Conservation (phyloP, 37 sponge, comb jelly and placozoan species). For the Halichondria panicea region DNA sequence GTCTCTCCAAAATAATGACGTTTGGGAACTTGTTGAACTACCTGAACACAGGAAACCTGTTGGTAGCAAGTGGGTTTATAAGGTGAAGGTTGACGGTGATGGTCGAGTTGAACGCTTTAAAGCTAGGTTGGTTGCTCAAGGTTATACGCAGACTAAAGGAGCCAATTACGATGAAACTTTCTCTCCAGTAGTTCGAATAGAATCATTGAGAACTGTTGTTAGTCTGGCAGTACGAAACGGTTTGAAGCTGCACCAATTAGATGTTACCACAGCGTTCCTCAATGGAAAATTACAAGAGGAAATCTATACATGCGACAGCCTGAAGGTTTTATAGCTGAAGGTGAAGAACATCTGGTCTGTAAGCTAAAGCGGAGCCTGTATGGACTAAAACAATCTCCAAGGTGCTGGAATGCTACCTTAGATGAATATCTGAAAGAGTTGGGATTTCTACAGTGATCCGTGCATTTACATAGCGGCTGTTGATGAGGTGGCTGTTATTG, state of each 20-base stretch:
- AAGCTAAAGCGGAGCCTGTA: no score
- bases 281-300: no score
- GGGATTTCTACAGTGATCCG: conserved; percentile 62
- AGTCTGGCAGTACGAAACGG: conserved; percentile 31
- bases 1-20: no score
- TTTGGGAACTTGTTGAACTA: conserved; percentile 7
- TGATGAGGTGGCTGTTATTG: no score
- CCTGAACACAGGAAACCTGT: conserved; percentile 8
- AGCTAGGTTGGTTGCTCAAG: conserved; percentile 50
- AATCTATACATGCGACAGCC: no score
- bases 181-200: conserved; percentile 36
- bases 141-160: conserved; percentile 43
- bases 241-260: no score
- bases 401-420: conserved; percentile 45
- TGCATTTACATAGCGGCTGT: conserved; percentile 21
- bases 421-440: conserved; percentile 40
- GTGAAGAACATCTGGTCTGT: no score
- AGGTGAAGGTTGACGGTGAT: conserved; percentile 32
- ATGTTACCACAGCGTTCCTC: no score
- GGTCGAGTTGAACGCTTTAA: conserved; percentile 45
- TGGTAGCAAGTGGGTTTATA: conserved; percentile 61
- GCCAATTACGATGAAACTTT: conserved; percentile 58
- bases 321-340: no score
- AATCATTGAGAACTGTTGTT: conserved; percentile 37
- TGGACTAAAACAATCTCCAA: no score